Conservation (phyloP, 1,140 invertebrate genomes). For the Drosophila carrolli region DNA sequence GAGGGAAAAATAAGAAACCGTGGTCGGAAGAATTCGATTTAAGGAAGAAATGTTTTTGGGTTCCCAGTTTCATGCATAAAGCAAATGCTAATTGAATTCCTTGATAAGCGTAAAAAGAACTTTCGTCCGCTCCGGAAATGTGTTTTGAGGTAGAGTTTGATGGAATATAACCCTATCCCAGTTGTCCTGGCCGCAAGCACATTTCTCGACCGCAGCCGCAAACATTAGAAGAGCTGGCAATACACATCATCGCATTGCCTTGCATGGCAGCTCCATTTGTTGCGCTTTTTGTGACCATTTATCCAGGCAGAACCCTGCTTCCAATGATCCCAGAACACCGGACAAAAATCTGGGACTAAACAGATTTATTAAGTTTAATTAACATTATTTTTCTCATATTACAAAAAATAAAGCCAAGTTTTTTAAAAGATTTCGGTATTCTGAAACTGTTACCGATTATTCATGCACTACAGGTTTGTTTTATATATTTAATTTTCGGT, state of each 20-base stretch:
- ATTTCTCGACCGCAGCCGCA: slow-evolving; percentile 55
- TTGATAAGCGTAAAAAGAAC: slow-evolving; percentile 52
- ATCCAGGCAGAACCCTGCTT: slow-evolving; percentile 21
- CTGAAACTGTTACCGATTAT: no score
- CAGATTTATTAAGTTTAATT: not conserved
- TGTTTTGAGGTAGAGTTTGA: slow-evolving; percentile 22
- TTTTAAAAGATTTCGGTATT: no score
- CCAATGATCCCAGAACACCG: not conserved
- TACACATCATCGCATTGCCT: slow-evolving; percentile 52
- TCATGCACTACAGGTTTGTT: not conserved
- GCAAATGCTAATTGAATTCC: slow-evolving; percentile 76
- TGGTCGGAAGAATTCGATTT: slow-evolving; percentile 13
- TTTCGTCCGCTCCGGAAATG: slow-evolving; percentile 46
- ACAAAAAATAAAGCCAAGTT: no score
- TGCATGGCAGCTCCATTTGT: slow-evolving; percentile 47
- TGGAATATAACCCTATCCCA: slow-evolving; percentile 8
- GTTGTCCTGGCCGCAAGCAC: slow-evolving; percentile 40
- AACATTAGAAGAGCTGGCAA: slow-evolving; percentile 64
- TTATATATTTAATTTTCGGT: not conserved
- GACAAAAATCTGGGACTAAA: not conserved
- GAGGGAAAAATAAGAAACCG: not conserved
- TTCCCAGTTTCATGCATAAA: slow-evolving; percentile 66
- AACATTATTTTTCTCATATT: no score
- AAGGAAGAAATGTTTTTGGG: slow-evolving; percentile 17
- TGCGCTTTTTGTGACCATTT: slow-evolving; percentile 58